These are phyloP conservation scores for Bombus polaris DNA, from an alignment of 1,140 invertebrate genomes.

Conservation along the genomic window DNA sequence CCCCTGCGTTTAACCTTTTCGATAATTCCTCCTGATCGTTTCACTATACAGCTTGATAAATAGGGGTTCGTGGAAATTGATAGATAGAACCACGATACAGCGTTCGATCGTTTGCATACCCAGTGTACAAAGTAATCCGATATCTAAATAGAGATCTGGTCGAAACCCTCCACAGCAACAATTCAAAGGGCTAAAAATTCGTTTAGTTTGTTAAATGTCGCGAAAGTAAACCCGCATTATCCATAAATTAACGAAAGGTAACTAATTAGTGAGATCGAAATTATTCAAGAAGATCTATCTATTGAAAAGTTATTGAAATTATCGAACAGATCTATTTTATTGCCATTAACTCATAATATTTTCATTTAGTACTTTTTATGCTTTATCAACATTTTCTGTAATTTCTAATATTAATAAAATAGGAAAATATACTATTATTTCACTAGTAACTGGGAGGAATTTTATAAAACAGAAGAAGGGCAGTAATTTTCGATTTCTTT, in stretches of 20 bases:
- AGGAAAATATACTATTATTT: too few species aligned
- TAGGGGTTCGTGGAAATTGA: constrained; percentile 3
- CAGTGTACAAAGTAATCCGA: neutral
- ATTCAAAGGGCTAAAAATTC: neutral
- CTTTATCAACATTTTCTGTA: neutral
- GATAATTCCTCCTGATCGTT: constrained; percentile 42
- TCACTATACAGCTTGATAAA: neutral
- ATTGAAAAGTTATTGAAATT: too few species aligned
- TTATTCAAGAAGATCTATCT: too few species aligned
- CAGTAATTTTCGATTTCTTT: neutral
- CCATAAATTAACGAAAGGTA: neutral
- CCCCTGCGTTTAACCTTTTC: constrained; percentile 60
- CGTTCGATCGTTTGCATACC: constrained; percentile 26
- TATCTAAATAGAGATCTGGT: constrained; percentile 20
- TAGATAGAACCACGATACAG: constrained; percentile 5
- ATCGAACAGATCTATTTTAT: too few species aligned
- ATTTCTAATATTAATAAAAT: neutral
- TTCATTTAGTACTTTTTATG: too few species aligned
- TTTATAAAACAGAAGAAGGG: neutral
- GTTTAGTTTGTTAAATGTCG: neutral
- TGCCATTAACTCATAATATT: too few species aligned
- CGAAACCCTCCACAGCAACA: neutral
- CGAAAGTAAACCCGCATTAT: neutral
- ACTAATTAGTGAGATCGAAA: too few species aligned
- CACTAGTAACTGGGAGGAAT: too few species aligned